Evolutionary conservation across 2,888 invertebrate genomes (phyloP), one percentile per base, ranked within the genome.

Genomic region (Synanthedon formicaeformis): DNA sequence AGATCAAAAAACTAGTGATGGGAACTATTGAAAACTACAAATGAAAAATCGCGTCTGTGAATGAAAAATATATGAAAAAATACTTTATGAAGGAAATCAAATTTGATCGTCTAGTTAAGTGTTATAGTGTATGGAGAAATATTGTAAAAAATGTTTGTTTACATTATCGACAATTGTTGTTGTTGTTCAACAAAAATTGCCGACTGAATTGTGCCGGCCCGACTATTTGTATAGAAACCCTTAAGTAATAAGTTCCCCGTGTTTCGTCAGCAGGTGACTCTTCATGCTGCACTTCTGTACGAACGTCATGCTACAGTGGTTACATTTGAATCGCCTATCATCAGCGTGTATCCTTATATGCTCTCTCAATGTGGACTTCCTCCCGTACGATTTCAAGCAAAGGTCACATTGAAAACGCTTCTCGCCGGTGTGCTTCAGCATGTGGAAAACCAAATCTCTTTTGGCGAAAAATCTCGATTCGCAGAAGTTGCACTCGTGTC

Each of bases 381-480:
- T 64, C 27, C 57, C 58, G 27, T 62, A 72, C 1, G 58, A 51
- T 48, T 75, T 79, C 3, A 61, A 53, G 53, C 82, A 84, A 14
- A 75, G 54, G n/a, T 66, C 64, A 55, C 83, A 84, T 52, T 70
- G 63, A 53, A 68, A 79, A 3, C 71, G 70, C 56, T 70, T 72
- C 8, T 65, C 61, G 1, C 69, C 71, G 0, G 75, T 75, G 53
- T 83, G 82, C 41, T 67, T 76, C 34, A 72, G 62, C 62, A 72
- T 66, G 56, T 86, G 86, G 11, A 68, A 67, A 18, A 66, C 67
- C 53, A 85, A 60, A 53, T 70, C 68, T n/a, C 66, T 65, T 45
- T 68, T 72, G 0, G 65, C 59, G 54, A 69, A 75, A 55, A 81
- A 84, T 40, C 62, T 67, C 53, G 66, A 71, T 1, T 69, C 63